phyloP scores from a whole-genome alignment of 2,888 invertebrate species.

The Lysandra coridon region DNA sequence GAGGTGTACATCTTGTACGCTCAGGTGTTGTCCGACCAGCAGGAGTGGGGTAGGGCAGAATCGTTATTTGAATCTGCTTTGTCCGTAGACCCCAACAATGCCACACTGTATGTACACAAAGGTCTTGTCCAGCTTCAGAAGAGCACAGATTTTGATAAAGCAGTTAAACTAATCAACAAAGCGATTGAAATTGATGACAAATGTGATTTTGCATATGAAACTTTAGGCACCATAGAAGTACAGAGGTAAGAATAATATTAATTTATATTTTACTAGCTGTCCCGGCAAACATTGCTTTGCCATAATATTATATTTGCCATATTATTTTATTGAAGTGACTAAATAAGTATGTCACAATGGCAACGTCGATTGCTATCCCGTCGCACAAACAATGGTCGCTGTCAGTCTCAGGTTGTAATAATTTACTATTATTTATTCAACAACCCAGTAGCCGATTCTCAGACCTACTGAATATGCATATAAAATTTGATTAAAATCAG shows the following conservation, averaged over 20 bases:
- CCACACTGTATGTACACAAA: slow-evolving; percentile 92
- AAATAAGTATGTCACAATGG: too few relatives aligned
- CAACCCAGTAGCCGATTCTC: too few relatives aligned
- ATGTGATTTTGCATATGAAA: slow-evolving; percentile 97
- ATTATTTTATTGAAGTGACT: too few relatives aligned
- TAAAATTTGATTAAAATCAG: too few relatives aligned
- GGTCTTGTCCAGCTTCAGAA: slow-evolving; percentile 91
- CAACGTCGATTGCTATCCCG: too few relatives aligned
- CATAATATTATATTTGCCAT: too few relatives aligned
- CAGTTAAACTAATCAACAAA: slow-evolving; percentile 87
- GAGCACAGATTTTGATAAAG: slow-evolving; percentile 90
- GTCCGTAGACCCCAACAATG: slow-evolving; percentile 91
- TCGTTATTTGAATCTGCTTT: slow-evolving; percentile 89
- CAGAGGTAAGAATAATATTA: slow-evolving; percentile 83
- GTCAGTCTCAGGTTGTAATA: too few relatives aligned
- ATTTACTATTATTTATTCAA: too few relatives aligned
- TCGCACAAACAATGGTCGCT: too few relatives aligned
- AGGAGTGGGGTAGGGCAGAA: slow-evolving; percentile 91
- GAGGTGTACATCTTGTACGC: slow-evolving; percentile 95
- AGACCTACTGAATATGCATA: too few relatives aligned
- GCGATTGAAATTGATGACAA: slow-evolving; percentile 94
- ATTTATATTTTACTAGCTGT: not conserved
- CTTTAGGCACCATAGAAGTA: slow-evolving; percentile 96
- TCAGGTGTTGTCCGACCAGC: slow-evolving; percentile 93
- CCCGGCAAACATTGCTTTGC: too few relatives aligned